A percentile compares a stretch with the other conserved stretches of the same genome.
These are phyloP conservation scores for Eunapius fragilis DNA, from an alignment of 37 sponge, comb jelly and placozoan species.

Conservation along the genomic window DNA sequence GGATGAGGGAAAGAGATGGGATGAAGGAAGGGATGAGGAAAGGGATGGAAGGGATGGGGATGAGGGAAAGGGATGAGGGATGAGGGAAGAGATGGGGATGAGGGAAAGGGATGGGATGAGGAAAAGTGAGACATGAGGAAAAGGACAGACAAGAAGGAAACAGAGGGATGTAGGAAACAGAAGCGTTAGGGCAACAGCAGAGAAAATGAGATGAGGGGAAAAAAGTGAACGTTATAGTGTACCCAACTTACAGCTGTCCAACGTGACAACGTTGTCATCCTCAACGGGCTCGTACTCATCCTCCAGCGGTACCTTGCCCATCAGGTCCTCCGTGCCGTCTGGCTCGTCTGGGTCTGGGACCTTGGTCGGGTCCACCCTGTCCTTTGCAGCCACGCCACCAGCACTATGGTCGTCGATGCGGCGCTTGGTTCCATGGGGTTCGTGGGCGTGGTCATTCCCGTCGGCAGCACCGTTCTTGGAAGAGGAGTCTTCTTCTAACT, in stretches of 20 bases:
- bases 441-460: not conserved
- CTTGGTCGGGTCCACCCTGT: slow-evolving; percentile 18
- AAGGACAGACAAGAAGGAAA: no score
- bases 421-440: slow-evolving; percentile 2
- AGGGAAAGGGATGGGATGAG: no score
- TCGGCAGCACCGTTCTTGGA: not conserved
- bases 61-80: no score
- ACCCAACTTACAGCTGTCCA: slow-evolving; percentile 66
- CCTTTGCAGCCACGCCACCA: not conserved
- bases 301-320: slow-evolving; percentile 17
- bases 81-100: no score
- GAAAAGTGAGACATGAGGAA: no score
- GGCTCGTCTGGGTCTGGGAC: slow-evolving; percentile 67
- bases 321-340: not conserved
- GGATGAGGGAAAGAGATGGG: no score
- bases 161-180: no score
- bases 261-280: slow-evolving; percentile 37
- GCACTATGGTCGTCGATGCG: not conserved
- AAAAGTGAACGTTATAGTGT: not conserved
- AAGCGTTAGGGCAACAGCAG: not conserved
- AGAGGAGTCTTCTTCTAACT: not conserved
- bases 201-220: not conserved
- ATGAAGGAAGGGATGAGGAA: no score
- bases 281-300: slow-evolving; percentile 49
- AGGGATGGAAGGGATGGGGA: no score